A percentile compares a stretch with the other conserved stretches of the same genome.
These are phyloP conservation scores for Patiria pectinifera DNA, from an alignment of 53 echinoderm and acorn worm genomes.

Conservation along the genomic window DNA sequence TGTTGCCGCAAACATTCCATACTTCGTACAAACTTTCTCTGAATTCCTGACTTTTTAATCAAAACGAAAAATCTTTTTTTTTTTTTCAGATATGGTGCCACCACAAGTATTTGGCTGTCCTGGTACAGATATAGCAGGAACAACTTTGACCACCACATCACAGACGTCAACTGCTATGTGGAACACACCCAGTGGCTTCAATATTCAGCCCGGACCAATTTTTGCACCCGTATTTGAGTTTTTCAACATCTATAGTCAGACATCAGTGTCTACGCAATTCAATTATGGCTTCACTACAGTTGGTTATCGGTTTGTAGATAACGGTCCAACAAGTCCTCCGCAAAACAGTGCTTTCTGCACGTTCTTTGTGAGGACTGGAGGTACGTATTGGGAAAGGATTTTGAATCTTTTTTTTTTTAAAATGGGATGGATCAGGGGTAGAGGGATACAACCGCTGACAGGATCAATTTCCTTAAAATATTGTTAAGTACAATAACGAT, in stretches of 20 bases:
- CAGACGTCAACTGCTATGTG: neutral
- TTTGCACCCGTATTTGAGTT: fast-evolving
- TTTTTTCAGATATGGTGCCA: slow-evolving; percentile 4
- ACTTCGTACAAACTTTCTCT: too few species aligned
- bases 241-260: neutral
- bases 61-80: neutral
- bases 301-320: slow-evolving; percentile 25
- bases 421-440: too few species aligned
- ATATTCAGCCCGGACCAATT: neutral
- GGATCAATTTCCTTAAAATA: too few species aligned
- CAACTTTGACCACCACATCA: too few species aligned
- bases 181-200: neutral
- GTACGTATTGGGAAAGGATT: neutral
- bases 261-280: neutral
- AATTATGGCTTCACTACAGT: slow-evolving; percentile 34
- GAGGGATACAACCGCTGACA: too few species aligned
- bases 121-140: neutral
- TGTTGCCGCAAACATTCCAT: too few species aligned
- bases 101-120: slow-evolving; percentile 25
- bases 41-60: neutral
- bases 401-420: neutral
- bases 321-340: neutral
- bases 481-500: too few species aligned
- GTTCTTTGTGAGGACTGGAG: slow-evolving; percentile 16
- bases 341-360: slow-evolving; percentile 23